These are phyloP conservation scores for Amblyraja radiata DNA, from an alignment of 2,797 vertebrate genomes.

Conservation along the genomic window DNA sequence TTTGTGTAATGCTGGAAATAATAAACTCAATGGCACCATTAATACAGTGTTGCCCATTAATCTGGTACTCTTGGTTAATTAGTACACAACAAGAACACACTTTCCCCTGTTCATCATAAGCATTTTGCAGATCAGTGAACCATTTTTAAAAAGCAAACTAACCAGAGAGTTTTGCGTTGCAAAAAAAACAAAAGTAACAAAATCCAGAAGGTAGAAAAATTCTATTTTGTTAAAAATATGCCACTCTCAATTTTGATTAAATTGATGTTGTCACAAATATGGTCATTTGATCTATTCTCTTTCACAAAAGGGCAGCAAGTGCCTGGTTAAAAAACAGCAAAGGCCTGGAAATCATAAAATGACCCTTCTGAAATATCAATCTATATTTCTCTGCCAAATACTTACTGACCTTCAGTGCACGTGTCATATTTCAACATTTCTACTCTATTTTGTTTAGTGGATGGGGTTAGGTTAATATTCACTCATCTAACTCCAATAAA, in stretches of 20 bases:
- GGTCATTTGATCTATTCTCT: background rate
- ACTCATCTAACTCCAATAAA: background rate
- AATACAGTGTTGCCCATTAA: background rate
- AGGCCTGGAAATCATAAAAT: background rate
- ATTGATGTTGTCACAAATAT: background rate
- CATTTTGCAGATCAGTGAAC: background rate
- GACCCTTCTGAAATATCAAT: background rate
- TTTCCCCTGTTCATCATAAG: background rate
- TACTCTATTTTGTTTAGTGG: background rate
- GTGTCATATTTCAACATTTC: background rate
- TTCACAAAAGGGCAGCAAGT: slow-evolving; percentile 14
- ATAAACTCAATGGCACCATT: background rate
- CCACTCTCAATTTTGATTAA: background rate
- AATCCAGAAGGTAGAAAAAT: background rate
- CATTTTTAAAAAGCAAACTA: background rate
- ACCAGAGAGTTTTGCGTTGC: background rate
- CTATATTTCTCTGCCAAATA: background rate
- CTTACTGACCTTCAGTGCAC: background rate
- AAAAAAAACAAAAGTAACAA: background rate
- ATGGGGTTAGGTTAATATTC: background rate
- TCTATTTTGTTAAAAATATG: slow-evolving; percentile 14
- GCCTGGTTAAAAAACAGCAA: background rate
- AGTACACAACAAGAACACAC: background rate
- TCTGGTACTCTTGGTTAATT: background rate
- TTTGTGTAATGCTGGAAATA: background rate